phyloP scores from a whole-genome alignment of 1,140 invertebrate genomes.

The Tetragnatha versicolor region DNA sequence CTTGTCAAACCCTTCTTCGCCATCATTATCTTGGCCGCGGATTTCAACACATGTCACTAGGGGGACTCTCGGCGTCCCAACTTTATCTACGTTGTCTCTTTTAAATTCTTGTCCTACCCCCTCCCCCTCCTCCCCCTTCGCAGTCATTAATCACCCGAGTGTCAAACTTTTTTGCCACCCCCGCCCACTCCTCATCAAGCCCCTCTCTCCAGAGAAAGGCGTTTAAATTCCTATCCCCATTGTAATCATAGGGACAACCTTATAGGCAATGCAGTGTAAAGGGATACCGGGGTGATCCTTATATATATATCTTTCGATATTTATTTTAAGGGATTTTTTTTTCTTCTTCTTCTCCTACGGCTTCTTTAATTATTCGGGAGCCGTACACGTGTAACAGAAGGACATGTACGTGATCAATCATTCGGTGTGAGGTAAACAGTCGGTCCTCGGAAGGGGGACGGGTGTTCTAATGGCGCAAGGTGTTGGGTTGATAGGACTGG shows the following conservation, averaged over 20 bases:
- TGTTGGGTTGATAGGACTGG: constrained; percentile 15
- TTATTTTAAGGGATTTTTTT: constrained; percentile 31
- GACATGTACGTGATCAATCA: constrained; percentile 46
- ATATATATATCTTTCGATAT: constrained; percentile 42
- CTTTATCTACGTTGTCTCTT: constrained; percentile 52
- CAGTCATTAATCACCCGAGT: constrained; percentile 51
- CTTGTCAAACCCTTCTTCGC: constrained; percentile 50
- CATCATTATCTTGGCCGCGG: constrained; percentile 48
- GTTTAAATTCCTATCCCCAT: constrained; percentile 54
- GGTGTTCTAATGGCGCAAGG: constrained; percentile 24
- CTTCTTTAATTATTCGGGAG: constrained; percentile 47
- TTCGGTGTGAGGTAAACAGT: constrained; percentile 37
- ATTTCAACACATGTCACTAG: constrained; percentile 53
- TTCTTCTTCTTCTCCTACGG: background rate
- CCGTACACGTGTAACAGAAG: constrained; percentile 42
- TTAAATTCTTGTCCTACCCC: constrained; percentile 45
- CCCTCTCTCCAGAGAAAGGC: background rate
- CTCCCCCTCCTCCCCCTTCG: constrained; percentile 19
- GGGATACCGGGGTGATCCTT: constrained; percentile 19
- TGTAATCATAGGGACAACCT: constrained; percentile 45
- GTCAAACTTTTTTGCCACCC: constrained; percentile 44
- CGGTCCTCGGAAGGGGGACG: constrained; percentile 5
- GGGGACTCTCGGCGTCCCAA: constrained; percentile 3
- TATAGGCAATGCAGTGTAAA: constrained; percentile 48
- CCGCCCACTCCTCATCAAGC: constrained; percentile 16